These are phyloP conservation scores for Trichonephila clavipes DNA, from an alignment of 1,140 invertebrate genomes.

Conservation along the genomic window DNA sequence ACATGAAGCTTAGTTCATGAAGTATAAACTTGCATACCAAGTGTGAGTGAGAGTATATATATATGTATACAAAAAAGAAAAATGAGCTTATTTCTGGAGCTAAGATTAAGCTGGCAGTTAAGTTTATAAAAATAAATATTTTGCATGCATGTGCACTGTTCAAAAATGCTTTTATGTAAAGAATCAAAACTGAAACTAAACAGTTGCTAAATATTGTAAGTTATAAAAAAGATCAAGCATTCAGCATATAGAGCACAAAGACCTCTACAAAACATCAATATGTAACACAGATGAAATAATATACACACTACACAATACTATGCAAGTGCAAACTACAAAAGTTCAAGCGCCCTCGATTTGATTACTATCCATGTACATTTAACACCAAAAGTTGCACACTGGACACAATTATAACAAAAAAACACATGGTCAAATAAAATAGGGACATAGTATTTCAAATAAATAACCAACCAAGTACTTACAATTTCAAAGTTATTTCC, in stretches of 20 bases:
- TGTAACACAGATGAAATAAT: conserved; percentile 57
- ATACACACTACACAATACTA: conserved; percentile 18
- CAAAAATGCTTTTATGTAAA: neutral
- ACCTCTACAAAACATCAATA: conserved; percentile 59
- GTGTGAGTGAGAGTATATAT: conserved; percentile 9
- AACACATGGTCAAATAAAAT: too few relatives aligned
- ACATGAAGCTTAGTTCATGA: conserved; percentile 2
- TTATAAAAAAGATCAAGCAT: neutral
- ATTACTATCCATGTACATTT: conserved; percentile 23
- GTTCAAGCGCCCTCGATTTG: conserved; percentile 11
- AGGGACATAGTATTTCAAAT: too few relatives aligned
- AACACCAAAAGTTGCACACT: conserved; percentile 56
- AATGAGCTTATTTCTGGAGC: conserved; percentile 1
- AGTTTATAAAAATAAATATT: conserved; percentile 36
- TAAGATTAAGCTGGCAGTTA: conserved; percentile 24
- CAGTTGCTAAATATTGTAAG: neutral
- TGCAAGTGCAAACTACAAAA: conserved; percentile 54
- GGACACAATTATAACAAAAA: conserved; percentile 23
- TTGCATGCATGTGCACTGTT: conserved; percentile 17
- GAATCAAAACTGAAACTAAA: neutral
- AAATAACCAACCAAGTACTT: too few relatives aligned
- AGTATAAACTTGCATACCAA: conserved; percentile 15
- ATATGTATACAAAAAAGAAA: neutral
- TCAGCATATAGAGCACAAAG: conserved; percentile 12
- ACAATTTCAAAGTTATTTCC: too few relatives aligned